A percentile compares a stretch with the other conserved stretches of the same genome.
These are phyloP conservation scores for Brachypteracias leptosomus DNA, from an alignment of 2,113 vertebrate genomes.

Conservation along the genomic window DNA sequence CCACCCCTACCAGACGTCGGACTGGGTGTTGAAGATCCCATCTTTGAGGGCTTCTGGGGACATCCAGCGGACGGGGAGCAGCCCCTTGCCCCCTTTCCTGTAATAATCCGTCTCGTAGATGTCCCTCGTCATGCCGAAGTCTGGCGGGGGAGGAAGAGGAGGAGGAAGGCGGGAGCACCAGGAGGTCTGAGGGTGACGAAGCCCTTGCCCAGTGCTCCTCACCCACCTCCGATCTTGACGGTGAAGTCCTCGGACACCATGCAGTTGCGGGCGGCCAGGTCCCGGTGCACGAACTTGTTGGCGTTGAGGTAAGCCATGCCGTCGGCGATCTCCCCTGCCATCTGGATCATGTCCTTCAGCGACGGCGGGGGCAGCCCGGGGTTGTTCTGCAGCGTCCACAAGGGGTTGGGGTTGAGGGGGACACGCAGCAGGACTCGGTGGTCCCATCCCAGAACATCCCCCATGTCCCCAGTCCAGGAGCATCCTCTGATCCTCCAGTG, in stretches of 20 bases:
- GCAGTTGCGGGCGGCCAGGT: slow-evolving; percentile 83
- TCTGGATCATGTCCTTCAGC: slow-evolving; percentile 79
- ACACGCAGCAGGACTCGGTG: accelerated
- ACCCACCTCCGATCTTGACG: slow-evolving; percentile 79
- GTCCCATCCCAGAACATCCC: no score
- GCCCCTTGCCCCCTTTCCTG: slow-evolving; percentile 94
- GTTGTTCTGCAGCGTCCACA: slow-evolving; percentile 66
- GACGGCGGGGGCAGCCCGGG: slow-evolving; percentile 60
- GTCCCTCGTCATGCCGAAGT: slow-evolving; percentile 98
- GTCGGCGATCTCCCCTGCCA: slow-evolving; percentile 81
- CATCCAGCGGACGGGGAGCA: slow-evolving; percentile 98
- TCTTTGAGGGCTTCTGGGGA: slow-evolving; percentile 95
- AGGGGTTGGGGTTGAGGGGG: neutral
- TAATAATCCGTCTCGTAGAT: slow-evolving; percentile 99
- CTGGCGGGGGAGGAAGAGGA: slow-evolving; percentile 67
- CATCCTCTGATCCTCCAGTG: no score
- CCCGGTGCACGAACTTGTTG: slow-evolving; percentile 83
- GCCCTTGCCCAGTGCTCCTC: accelerated
- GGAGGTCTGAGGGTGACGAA: neutral
- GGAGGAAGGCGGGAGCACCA: neutral
- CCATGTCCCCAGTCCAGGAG: no score
- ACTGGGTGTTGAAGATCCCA: slow-evolving; percentile 92
- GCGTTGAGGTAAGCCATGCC: slow-evolving; percentile 84
- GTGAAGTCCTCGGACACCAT: slow-evolving; percentile 85
- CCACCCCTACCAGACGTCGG: slow-evolving; percentile 88